A percentile compares a stretch with the other conserved stretches of the same genome.
Evolutionary conservation across 2,888 invertebrate genomes (phyloP).

Genomic region (Darwinula stevensoni): DNA sequence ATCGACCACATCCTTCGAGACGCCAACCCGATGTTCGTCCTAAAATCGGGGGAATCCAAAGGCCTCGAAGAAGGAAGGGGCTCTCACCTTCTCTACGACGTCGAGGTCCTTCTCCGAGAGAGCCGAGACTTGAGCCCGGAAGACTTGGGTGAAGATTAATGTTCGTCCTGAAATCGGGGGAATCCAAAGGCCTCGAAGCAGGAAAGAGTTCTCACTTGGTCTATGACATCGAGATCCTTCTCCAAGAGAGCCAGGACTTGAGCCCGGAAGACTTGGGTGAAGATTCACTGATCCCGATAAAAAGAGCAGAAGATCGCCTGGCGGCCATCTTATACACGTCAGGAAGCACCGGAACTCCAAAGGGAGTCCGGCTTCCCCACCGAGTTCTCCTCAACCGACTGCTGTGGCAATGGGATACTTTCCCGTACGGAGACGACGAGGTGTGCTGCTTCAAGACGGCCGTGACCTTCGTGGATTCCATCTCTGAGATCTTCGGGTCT

Average conservation of each 20-base stretch:
- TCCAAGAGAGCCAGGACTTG: too few relatives aligned
- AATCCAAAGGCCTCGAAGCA: too few relatives aligned
- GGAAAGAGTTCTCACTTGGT: too few relatives aligned
- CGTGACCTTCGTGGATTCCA: slow-evolving; percentile 64
- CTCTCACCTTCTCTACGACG: not conserved
- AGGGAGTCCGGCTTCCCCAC: slow-evolving; percentile 51
- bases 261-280: too few relatives aligned
- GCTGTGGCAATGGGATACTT: slow-evolving; percentile 55
- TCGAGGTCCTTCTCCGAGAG: too few relatives aligned
- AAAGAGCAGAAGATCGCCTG: slow-evolving; percentile 16
- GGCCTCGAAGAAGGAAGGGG: too few relatives aligned
- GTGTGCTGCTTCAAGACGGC: slow-evolving; percentile 66
- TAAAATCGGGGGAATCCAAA: too few relatives aligned
- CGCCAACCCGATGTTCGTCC: too few relatives aligned
- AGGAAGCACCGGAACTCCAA: slow-evolving; percentile 63
- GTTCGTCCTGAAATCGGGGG: not conserved
- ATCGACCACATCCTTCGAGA: slow-evolving; percentile 30
- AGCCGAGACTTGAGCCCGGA: too few relatives aligned
- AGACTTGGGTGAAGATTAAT: not conserved
- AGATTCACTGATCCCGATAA: too few relatives aligned
- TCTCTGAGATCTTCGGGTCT: slow-evolving; percentile 62
- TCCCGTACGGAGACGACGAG: slow-evolving; percentile 39
- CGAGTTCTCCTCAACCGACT: slow-evolving; percentile 39
- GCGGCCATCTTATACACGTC: slow-evolving; percentile 55
- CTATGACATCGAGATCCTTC: too few relatives aligned